Base-by-base conservation (phyloP, 2,888 invertebrate species). In the Thereva nobilitata region DNA sequence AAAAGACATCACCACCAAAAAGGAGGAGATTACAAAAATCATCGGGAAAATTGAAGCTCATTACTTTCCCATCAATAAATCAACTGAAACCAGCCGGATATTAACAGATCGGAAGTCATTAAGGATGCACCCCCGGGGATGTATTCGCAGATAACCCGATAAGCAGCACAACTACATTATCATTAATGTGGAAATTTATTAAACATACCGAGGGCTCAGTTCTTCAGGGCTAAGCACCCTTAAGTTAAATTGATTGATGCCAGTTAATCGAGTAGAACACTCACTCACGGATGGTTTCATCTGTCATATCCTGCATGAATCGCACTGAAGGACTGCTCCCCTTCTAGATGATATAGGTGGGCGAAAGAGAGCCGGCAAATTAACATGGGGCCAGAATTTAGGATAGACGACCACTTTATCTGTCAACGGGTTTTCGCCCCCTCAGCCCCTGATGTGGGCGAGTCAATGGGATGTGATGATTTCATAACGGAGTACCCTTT, bases 151-250 rank as follows among this genome's bases (percentile, higher is more conserved):
- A 57, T 50, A 50, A 38, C 40, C 40, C 23, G 61, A 61, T 61
- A 61, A 61, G 34, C 12, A 23, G 37, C 49, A 10, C 8, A 50
- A 34, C 50, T 23, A 50, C 40, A 40, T 61, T 61, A 50, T 41
- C 61, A 23, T n/a, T 61, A 61, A 61, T 61, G 50, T 41, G n/a
- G 49, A 37, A 61, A 50, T 50, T 49, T 59, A 47, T 59, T 61
- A 50, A 61, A 41, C 41, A 47, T 61, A 49, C 42, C 49, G 23
- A 37, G 35, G 23, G 49, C 59, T 50, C 50, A 41, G 55, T 40
- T 55, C 41, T 41, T 41, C 23, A 55, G 41, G 41, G 55, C 40
- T 55, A 41, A 61, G 41, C 23, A 50, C 49, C 50, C 41, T 61
- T 50, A n/a, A 40, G n/a, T 40, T 50, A 7, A 50, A 7, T 37